Base-by-base conservation (phyloP, 2,797 vertebrate genomes). In the Thalassophryne amazonica region DNA sequence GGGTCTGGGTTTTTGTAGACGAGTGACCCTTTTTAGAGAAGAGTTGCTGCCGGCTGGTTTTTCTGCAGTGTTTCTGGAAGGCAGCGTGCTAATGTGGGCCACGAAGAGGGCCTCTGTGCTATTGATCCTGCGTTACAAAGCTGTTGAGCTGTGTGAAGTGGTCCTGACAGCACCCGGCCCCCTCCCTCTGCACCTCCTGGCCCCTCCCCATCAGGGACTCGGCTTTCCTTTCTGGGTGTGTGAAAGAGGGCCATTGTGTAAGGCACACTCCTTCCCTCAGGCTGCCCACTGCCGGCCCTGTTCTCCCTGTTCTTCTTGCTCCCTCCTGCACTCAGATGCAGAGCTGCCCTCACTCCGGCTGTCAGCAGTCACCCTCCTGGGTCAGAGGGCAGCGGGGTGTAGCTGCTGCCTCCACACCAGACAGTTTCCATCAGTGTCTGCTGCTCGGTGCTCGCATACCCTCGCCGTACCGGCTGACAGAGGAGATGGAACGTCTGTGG, bases 211-310 rank as follows among this genome's bases (percentile, higher is more conserved):
- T 58, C 69, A 53, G 55, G 24, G 70, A 74, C 73, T 62, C 70
- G 65, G 58, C 57, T 51, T 61, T 69, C 47, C 76, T 85, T 57
- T 78, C 66, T 82, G 80, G 74, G 72, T 28, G 60, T 72, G 17
- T 95, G 92, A 95, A 93, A 92, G 86, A 84, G 34, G 66, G 74
- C 89, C 89, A 91, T 96, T 97, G 94, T 98, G 85, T 22, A 35
- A 91, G 91, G 85, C 93, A 89, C 95, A 89, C 92, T 93, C 90
- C 87, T 85, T 86, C 90, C 91, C 89, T 86, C 78, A 89, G 91
- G 91, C 86, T 84, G 80, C 84, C 92, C 89, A 89, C 78, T 83
- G 76, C 88, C 33, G 28, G 36, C 83, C 84, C 89, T 21, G 20
- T 63, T 72, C 20, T 65, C 59, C 45, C 62, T 55, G 47, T 78